Conservation (phyloP, 2,888 invertebrate species). For the Eupithecia dodoneata region DNA sequence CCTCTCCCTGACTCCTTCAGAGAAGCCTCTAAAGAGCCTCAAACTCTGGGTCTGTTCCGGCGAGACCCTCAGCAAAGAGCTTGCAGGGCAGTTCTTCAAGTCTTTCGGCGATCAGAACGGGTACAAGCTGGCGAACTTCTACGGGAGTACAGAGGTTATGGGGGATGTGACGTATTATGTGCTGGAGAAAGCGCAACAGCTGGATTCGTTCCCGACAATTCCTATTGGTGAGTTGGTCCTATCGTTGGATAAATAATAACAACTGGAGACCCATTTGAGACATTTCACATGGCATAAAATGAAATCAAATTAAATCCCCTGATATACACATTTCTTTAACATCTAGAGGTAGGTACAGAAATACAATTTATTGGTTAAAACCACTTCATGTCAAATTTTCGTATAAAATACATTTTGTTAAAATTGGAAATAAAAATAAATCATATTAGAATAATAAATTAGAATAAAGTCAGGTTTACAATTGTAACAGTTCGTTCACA, state of each 20-base stretch:
- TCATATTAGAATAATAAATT: no score
- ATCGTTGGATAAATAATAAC: neutral
- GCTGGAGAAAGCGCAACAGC: constrained; percentile 84
- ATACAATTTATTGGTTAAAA: no score
- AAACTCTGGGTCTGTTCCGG: constrained; percentile 95
- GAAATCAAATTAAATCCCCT: no score
- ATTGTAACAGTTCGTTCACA: no score
- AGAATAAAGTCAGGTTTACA: no score
- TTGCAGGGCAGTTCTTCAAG: constrained; percentile 90
- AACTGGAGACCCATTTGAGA: neutral
- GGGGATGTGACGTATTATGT: constrained; percentile 94
- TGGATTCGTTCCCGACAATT: constrained; percentile 87
- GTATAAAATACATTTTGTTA: no score
- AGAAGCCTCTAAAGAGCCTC: constrained; percentile 83
- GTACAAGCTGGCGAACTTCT: constrained; percentile 92
- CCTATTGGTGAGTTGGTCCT: constrained; percentile 88
- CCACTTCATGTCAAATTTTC: no score
- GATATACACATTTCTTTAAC: no score
- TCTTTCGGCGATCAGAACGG: constrained; percentile 86
- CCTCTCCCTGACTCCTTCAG: constrained; percentile 84
- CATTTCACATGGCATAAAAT: neutral
- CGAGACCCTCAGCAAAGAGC: constrained; percentile 88
- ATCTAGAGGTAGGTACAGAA: no score
- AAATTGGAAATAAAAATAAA: no score
- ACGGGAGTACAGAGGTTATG: constrained; percentile 96